Conservation (phyloP, 2,888 invertebrate species). For the Scelioninae gen. 1 region DNA sequence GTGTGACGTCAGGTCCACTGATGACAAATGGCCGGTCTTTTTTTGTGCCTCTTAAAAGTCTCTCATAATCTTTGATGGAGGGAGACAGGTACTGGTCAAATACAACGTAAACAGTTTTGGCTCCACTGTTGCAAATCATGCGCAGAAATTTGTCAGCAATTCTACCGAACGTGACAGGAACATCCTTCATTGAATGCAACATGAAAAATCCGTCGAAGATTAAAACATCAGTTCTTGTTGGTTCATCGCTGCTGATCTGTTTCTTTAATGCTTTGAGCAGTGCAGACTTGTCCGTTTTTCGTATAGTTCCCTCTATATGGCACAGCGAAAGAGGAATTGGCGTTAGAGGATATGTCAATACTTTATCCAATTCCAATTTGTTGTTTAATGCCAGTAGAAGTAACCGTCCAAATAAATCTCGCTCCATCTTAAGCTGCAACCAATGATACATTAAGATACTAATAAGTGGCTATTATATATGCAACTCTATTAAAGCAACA, state of each 20-base stretch:
- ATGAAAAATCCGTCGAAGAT: conserved; percentile 76
- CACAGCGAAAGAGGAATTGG: conserved; percentile 70
- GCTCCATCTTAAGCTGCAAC: conserved; percentile 28
- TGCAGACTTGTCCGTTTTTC: background rate
- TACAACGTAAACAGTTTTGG: conserved; percentile 73
- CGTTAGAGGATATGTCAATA: conserved; percentile 71
- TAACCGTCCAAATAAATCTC: conserved; percentile 62
- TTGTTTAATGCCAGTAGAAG: conserved; percentile 54
- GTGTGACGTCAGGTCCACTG: conserved; percentile 17
- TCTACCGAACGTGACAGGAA: conserved; percentile 77
- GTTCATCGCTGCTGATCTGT: conserved; percentile 75
- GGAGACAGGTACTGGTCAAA: conserved; percentile 76
- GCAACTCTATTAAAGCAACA: too few relatives aligned
- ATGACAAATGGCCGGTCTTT: conserved; percentile 24
- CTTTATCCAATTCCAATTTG: conserved; percentile 68
- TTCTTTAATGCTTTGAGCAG: conserved; percentile 71
- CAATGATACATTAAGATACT: conserved; percentile 1
- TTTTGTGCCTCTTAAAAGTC: conserved; percentile 12
- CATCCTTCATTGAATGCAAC: conserved; percentile 52
- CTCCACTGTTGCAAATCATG: conserved; percentile 72
- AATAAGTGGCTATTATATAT: too few relatives aligned
- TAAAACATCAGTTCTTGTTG: conserved; percentile 48
- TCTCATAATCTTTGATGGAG: conserved; percentile 64
- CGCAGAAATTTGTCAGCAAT: conserved; percentile 74
- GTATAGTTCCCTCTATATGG: conserved; percentile 30